phyloP scores from a whole-genome alignment of 2,113 vertebrate genomes.

The Gila orcuttii region DNA sequence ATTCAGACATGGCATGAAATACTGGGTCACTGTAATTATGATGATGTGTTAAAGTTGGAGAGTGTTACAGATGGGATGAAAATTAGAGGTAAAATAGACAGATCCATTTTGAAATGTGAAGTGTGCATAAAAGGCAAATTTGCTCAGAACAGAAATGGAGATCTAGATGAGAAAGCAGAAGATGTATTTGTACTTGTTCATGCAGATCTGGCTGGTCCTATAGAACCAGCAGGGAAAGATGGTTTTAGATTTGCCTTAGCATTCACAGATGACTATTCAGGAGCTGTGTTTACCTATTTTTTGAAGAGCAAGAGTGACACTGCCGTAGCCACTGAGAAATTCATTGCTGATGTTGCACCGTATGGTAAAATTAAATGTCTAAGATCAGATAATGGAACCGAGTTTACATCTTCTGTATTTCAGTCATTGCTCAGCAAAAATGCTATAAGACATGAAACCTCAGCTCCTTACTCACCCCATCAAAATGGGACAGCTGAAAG shows the following conservation, averaged over 20 bases:
- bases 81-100: background rate
- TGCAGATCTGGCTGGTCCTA: constrained; percentile 6
- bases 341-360: background rate
- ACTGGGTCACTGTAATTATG: background rate
- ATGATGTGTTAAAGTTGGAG: background rate
- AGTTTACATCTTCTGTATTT: background rate
- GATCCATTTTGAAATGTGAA: too few relatives aligned
- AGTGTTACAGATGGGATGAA: background rate
- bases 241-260: background rate
- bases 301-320: background rate
- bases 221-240: background rate
- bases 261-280: too few relatives aligned
- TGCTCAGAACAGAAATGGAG: background rate
- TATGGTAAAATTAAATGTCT: background rate
- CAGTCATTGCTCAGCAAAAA: background rate
- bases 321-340: background rate
- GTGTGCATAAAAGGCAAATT: too few relatives aligned
- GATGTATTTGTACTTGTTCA: background rate
- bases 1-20: too few relatives aligned
- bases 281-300: too few relatives aligned
- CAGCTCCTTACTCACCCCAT: background rate
- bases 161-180: background rate
- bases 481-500: background rate
- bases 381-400: background rate
- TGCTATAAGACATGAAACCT: background rate